Evolutionary conservation across 2,113 vertebrate species (phyloP).

Genomic region (Nanger granti): DNA sequence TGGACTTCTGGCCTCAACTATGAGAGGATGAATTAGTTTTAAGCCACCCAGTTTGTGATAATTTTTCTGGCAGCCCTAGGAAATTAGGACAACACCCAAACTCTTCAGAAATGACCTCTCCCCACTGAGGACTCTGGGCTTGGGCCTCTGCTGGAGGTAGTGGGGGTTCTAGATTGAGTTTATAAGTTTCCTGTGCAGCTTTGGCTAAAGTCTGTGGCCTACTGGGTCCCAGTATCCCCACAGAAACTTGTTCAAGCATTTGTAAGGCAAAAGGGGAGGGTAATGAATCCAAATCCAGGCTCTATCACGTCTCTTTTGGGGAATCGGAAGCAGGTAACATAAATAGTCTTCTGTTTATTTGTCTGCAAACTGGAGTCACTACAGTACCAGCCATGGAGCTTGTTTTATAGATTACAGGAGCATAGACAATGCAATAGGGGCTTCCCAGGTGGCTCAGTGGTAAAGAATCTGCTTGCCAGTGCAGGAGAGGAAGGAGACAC

Average conservation of each 20-base stretch:
- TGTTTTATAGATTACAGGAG: not conserved
- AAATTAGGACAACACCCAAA: not conserved
- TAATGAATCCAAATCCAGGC: not conserved
- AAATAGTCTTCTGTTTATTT: not conserved
- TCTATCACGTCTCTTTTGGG: too few species aligned
- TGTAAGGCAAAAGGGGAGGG: not conserved
- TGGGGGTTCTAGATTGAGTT: not conserved
- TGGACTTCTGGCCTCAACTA: not conserved
- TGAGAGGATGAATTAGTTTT: not conserved
- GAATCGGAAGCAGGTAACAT: not conserved
- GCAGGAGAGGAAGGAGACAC: not conserved
- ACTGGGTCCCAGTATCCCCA: not conserved
- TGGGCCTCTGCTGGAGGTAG: rapidly evolving
- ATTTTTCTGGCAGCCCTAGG: not conserved
- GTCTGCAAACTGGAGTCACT: not conserved
- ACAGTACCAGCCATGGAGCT: not conserved
- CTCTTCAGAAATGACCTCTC: not conserved
- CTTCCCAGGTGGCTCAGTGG: not conserved
- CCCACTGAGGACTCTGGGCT: not conserved
- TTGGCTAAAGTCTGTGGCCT: not conserved
- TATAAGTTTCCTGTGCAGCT: not conserved
- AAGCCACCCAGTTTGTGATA: not conserved
- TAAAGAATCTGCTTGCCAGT: not conserved
- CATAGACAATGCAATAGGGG: not conserved
- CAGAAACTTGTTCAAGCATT: not conserved